Base-by-base conservation (phyloP, 1,140 invertebrate species). In the Drosophila athabasca region DNA sequence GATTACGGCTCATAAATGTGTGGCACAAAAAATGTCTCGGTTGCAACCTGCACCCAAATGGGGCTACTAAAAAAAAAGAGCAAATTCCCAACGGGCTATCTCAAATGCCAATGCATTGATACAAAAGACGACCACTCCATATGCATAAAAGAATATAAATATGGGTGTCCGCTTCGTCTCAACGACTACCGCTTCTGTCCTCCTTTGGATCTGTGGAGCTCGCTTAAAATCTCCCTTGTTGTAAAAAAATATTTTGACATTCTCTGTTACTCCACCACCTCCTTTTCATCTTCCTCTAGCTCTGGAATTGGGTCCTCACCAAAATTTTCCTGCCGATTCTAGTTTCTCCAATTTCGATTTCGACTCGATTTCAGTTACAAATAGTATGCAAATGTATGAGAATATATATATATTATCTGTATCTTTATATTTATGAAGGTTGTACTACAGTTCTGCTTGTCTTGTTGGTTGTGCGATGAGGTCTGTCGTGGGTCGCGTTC, bases 171-270 rank as follows among this genome's bases (percentile, higher is more conserved):
- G 11, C 3, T 13, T 13, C 35, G 35, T 13, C 35, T 68, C 39
- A 65, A 55, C 39, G 53, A 50, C 35, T 35, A 24, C 8, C 50
- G 13, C 17, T 17, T 43, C 35, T 54, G 41, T 11, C 43, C 19
- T 6, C 9, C 13, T 5, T 57, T 11, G 24, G 35, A 24, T 8
- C 22, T 22, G 13, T 19, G 19, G n/a, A 41, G n/a, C 49, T 49
- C 50, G 39, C 59, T 44, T 66, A 50, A 69, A 69, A 58, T 68
- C 51, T 68, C 51, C 62, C 46, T 52, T 69, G 45, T 62, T 60
- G 45, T 73, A 73, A 45, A 73, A 73, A 73, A 73, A 73, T 73
- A 73, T 73, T 57, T 61, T 48, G 8, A 49, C 68, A 41, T 53
- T 71, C 26, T 58, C 55, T 60, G 46, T 35, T 26, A n/a, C 41